Percentiles rank a stretch among this genome's conserved stretches.
phyloP scores from a whole-genome alignment of 2,888 invertebrate genomes.

The Agrochola macilenta region DNA sequence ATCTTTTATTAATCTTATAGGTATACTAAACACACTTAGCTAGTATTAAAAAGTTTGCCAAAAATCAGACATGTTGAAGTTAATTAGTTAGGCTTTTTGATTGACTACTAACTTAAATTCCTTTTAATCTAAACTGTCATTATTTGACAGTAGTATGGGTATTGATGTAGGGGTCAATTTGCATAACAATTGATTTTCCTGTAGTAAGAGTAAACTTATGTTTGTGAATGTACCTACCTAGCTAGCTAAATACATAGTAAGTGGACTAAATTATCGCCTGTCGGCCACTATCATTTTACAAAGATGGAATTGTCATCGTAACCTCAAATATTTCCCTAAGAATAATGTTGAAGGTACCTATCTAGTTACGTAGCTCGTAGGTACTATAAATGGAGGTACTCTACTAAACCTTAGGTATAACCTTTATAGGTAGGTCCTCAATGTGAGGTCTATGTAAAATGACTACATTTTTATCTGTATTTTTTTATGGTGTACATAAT shows the following conservation, averaged over 20 bases:
- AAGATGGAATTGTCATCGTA: background rate
- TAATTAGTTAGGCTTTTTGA: no score
- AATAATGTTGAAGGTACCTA: background rate
- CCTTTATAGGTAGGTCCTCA: background rate
- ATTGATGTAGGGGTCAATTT: background rate
- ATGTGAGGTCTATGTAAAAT: no score
- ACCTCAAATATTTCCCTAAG: slow-evolving; percentile 1
- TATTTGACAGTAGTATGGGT: background rate
- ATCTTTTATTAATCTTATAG: no score
- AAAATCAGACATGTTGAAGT: no score
- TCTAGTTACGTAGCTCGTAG: background rate
- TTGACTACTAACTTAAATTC: no score
- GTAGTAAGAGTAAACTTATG: background rate
- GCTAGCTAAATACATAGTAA: background rate
- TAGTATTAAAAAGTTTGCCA: no score
- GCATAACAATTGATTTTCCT: no score
- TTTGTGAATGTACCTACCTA: no score
- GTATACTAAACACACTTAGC: no score
- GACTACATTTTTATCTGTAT: no score
- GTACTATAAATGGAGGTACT: background rate
- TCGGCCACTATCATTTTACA: background rate
- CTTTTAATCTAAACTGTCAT: no score
- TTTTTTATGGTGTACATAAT: no score
- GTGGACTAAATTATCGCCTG: background rate
- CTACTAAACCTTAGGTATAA: background rate